phyloP scores from a whole-genome alignment of 30 jellyfish, hydroid and myxozoan species.

The Aurelia aurita region DNA sequence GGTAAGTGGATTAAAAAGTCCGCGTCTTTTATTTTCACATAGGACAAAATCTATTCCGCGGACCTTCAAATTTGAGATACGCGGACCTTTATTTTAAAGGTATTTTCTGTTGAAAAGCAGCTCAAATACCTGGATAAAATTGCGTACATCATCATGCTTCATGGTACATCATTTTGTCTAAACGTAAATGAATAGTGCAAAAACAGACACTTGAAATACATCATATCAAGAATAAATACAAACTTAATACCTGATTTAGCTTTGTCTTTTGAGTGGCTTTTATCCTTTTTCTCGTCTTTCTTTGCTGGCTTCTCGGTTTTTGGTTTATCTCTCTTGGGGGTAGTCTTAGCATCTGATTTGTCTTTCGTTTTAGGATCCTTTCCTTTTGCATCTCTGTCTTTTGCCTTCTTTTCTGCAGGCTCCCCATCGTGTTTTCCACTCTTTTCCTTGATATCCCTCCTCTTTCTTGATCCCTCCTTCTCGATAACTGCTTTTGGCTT shows the following conservation, averaged over 20 bases:
- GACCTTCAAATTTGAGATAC: too few relatives aligned
- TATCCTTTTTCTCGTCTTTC: slow-evolving; percentile 51
- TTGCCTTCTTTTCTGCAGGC: slow-evolving; percentile 32
- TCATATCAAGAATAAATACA: background rate
- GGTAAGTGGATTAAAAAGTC: too few relatives aligned
- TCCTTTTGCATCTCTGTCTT: slow-evolving; percentile 40
- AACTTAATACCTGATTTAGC: slow-evolving; percentile 34
- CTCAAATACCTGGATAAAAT: too few relatives aligned
- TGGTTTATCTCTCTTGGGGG: slow-evolving; percentile 41
- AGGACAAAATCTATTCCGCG: too few relatives aligned
- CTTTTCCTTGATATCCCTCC: slow-evolving; percentile 54
- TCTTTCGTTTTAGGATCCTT: slow-evolving; percentile 44
- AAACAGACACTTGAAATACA: background rate
- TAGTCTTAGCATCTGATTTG: slow-evolving; percentile 28
- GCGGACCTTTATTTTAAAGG: too few relatives aligned
- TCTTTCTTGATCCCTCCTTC: slow-evolving; percentile 37
- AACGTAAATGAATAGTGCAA: too few relatives aligned
- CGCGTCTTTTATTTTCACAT: too few relatives aligned
- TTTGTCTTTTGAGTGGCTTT: slow-evolving; percentile 19
- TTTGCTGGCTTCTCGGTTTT: slow-evolving; percentile 35
- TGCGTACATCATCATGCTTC: too few relatives aligned
- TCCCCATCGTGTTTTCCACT: slow-evolving; percentile 61
- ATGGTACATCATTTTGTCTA: too few relatives aligned
- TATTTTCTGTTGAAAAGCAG: too few relatives aligned
- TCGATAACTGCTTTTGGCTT: slow-evolving; percentile 15